These are phyloP conservation scores for Hippocampus kuda DNA, from an alignment of 2,797 vertebrate genomes.

Conservation along the genomic window DNA sequence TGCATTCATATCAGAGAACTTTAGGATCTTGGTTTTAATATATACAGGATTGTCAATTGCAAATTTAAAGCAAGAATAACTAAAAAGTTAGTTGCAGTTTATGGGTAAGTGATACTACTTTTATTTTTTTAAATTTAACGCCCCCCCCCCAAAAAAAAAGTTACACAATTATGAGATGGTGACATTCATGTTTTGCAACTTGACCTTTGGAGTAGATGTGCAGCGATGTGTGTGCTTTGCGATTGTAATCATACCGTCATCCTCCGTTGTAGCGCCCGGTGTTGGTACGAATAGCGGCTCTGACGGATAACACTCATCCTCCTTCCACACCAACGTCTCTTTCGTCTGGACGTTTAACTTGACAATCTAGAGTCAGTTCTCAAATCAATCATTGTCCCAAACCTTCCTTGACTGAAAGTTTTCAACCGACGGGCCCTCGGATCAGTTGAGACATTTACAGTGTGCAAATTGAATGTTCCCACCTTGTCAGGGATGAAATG, in stretches of 20 bases:
- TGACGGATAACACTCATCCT: slow-evolving; percentile 85
- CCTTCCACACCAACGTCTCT: slow-evolving; percentile 96
- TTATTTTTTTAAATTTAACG: too few relatives aligned
- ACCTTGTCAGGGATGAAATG: slow-evolving; percentile 97
- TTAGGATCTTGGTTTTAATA: too few relatives aligned
- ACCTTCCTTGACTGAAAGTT: not conserved
- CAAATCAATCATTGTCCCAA: not conserved
- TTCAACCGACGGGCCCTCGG: not conserved
- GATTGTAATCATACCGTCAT: slow-evolving; percentile 74
- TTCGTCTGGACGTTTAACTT: slow-evolving; percentile 92
- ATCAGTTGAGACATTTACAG: not conserved
- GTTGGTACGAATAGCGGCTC: slow-evolving; percentile 88
- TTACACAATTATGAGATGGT: not conserved
- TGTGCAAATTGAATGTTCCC: slow-evolving; percentile 11
- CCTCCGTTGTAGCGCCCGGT: slow-evolving; percentile 84
- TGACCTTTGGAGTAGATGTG: not conserved
- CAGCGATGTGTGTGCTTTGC: not conserved
- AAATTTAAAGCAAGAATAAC: too few relatives aligned
- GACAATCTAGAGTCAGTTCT: slow-evolving; percentile 61
- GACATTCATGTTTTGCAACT: not conserved
- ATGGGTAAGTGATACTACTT: too few relatives aligned
- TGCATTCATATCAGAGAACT: too few relatives aligned
- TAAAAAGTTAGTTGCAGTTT: too few relatives aligned
- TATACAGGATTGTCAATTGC: too few relatives aligned
- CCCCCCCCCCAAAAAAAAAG: too few relatives aligned